Base-by-base conservation (phyloP, 2,888 invertebrate species). In the Leucophenga montana region DNA sequence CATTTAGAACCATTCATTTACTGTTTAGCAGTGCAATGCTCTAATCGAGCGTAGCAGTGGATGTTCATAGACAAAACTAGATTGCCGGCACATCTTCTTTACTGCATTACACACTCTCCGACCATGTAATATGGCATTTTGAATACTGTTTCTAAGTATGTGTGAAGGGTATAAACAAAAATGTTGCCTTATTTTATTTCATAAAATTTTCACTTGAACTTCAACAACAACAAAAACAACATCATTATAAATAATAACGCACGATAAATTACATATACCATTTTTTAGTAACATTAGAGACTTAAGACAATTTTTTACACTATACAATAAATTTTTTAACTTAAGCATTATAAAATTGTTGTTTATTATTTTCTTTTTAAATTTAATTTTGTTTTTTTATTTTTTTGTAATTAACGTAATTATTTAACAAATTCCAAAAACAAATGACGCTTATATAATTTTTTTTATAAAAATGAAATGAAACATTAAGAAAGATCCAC, bases 361-460 rank as follows among this genome's bases (percentile, higher is more conserved):
- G 50, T n/a, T 50, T 50, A 18, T 13, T 66, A 16, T 33, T 54
- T 61, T 53, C 53, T 39, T 50, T 69, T 64, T 64, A 46, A 56
- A 22, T 56, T 64, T 56, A 54, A 56, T 16, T 64, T 44, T 64
- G 20, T 33, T 62, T 20, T 59, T 16, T 64, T 44, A 54, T 44
- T 33, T 62, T 20, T 59, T n/a, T 59, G n/a, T 48, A 22, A 48
- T 64, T 48, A 16, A 50, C 20, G 27, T 20, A 46, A 64, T 61
- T 33, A 39, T 64, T 64, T 61, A 61, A 64, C 22, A 64, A 64
- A 64, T 64, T 64, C 62, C 62, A 64, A 61, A 39, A 39, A 27
- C n/a, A 67, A 20, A 57, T 67, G 57, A 67, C 67, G 67, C 67
- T 67, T 67, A 67, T 67, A 67, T n/a, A n/a, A n/a, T n/a, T 67